Evolutionary conservation across 2,113 vertebrate genomes (phyloP).

Genomic region (Capreolus pygargus): DNA sequence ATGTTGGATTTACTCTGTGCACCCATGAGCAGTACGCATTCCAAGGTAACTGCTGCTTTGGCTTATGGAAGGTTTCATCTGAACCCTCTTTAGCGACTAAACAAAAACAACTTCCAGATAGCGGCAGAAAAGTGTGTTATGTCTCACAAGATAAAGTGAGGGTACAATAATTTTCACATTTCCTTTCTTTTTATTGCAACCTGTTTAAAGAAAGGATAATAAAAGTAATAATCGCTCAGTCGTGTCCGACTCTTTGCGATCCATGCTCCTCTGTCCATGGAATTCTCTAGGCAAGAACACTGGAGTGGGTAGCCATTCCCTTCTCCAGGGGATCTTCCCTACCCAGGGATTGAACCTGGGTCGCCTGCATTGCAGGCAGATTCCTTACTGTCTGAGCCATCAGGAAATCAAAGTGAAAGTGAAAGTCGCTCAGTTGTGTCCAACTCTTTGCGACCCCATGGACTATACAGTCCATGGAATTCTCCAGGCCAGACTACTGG

Average conservation of each 20-base stretch:
- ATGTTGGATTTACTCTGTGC: not conserved
- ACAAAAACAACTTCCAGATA: not conserved
- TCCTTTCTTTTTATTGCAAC: not conserved
- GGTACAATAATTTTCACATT: not conserved
- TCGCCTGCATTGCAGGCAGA: accelerated
- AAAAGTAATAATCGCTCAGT: not conserved
- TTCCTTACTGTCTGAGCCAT: not conserved
- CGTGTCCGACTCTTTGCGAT: not conserved
- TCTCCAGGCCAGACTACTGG: not conserved
- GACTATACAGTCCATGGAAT: not conserved
- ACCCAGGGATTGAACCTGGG: not conserved
- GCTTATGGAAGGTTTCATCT: not conserved
- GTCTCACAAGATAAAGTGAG: not conserved
- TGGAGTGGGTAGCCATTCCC: not conserved
- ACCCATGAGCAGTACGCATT: not conserved
- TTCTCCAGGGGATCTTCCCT: not conserved
- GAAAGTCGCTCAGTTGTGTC: not conserved
- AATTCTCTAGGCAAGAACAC: not conserved
- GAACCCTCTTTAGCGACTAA: not conserved
- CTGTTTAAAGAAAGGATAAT: not conserved
- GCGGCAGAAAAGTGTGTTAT: not conserved
- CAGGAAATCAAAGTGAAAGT: not conserved
- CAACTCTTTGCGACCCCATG: not conserved
- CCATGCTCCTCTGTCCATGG: not conserved
- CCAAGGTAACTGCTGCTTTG: not conserved